Base-by-base conservation (phyloP, 2,797 vertebrate genomes). In the Hirundo rustica region DNA sequence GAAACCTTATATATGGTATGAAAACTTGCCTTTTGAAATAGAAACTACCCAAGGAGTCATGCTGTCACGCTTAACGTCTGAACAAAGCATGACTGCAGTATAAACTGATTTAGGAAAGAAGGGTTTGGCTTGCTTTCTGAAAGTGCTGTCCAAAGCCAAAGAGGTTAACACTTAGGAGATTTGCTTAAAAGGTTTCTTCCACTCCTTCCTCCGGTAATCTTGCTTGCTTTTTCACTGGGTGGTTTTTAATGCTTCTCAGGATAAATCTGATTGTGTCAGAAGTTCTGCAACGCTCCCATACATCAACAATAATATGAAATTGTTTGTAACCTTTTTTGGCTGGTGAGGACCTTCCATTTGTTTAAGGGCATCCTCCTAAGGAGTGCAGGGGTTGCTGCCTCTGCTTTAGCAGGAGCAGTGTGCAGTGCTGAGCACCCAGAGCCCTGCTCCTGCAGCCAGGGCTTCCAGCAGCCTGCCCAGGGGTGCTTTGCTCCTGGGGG, bases 131-230 rank as follows among this genome's bases (percentile, higher is more conserved):
- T 77, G 71, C 88, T 94, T 94, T 94, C 86, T 92, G 10, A 85
- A 95, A 94, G 54, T 66, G 72, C 87, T 81, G 78, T 92, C 93
- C 21, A 2, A 96, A 95, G 89, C 79, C 82, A 85, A 94, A 74
- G 89, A 96, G 76, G 91, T 94, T 95, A 94, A 82, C 45, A 38
- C 45, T 85, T 58, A 54, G 55, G 81, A 88, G 88, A 93, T 94
- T 84, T 95, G 55, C 67, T 86, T 95, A 86, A 93, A 86, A 92
- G 47, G 70, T 38, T 90, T 88, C 91, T 92, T 88, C 64, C 34
- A n/a, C 22, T 88, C 62, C 83, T 66, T 81, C 70, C 51, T 66
- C 55, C 7, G 1, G 51, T 92, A 70, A 82, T 90, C 88, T 48
- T 60, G 25, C 87, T 86, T 71, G 60, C 60, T 77, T 87, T 95